phyloP scores from a whole-genome alignment of 1,140 invertebrate genomes.

The Dendrolimus punctatus region DNA sequence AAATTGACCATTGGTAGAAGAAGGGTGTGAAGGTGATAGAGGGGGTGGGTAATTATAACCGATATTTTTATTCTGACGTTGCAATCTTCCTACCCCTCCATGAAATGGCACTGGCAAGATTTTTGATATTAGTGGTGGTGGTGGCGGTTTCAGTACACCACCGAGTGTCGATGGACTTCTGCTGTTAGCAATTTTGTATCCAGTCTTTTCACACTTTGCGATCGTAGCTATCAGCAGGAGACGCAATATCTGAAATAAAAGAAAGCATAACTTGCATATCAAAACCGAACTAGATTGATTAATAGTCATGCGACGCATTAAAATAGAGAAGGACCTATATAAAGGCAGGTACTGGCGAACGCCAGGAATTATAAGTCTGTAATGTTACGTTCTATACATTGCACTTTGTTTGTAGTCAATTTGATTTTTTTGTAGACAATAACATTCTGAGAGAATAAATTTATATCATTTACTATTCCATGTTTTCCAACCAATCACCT shows the following conservation, averaged over 20 bases:
- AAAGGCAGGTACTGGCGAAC: too few species aligned
- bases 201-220: conserved; percentile 28
- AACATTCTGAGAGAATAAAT: too few species aligned
- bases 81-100: conserved; percentile 30
- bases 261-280: conserved; percentile 7
- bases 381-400: too few species aligned
- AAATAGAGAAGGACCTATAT: too few species aligned
- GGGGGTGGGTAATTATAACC: conserved; percentile 42
- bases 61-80: conserved; percentile 31
- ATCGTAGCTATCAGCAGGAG: conserved; percentile 34
- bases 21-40: conserved; percentile 21
- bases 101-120: conserved; percentile 56
- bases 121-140: conserved; percentile 33
- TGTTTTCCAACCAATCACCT: too few species aligned
- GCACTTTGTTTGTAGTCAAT: too few species aligned
- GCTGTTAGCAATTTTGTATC: conserved; percentile 25
- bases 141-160: conserved; percentile 48
- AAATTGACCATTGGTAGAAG: conserved; percentile 31
- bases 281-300: not conserved
- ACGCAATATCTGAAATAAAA: conserved; percentile 40
- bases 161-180: conserved; percentile 37
- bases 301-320: too few species aligned
- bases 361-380: too few species aligned
- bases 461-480: too few species aligned
- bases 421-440: too few species aligned